These are phyloP conservation scores for Indri indri DNA, from an alignment of 2,113 vertebrate genomes.

Conservation along the genomic window DNA sequence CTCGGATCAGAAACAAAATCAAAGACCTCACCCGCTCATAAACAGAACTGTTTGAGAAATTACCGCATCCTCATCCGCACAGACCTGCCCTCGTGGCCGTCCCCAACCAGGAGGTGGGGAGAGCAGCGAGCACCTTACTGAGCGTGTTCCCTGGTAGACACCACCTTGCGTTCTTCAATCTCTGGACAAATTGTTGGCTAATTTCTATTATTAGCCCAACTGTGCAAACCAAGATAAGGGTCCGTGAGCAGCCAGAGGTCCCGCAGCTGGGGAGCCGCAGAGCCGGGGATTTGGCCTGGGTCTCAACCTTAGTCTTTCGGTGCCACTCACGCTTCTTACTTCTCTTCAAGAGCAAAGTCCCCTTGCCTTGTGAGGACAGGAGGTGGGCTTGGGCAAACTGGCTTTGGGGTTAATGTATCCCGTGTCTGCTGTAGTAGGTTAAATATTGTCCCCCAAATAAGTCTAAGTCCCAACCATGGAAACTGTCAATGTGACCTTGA, in stretches of 20 bases:
- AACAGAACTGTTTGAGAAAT: neutral
- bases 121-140: accelerated
- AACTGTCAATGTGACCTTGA: too few relatives aligned
- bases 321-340: too few relatives aligned
- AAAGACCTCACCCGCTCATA: neutral
- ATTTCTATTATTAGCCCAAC: too few relatives aligned
- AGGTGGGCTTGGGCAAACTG: accelerated
- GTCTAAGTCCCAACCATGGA: neutral
- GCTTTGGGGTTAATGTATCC: accelerated
- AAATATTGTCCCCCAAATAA: too few relatives aligned
- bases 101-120: accelerated
- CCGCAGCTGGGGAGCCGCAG: neutral
- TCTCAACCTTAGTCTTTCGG: accelerated
- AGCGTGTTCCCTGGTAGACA: accelerated
- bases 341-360: neutral
- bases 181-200: neutral
- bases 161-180: too few relatives aligned
- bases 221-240: accelerated
- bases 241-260: neutral
- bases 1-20: constrained; percentile 38
- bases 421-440: neutral
- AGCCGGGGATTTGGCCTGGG: accelerated
- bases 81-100: accelerated
- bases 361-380: neutral
- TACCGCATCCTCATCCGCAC: neutral